Evolutionary conservation across 2,888 invertebrate species (phyloP).

Genomic region (Poecilobothrus nobilitatus): DNA sequence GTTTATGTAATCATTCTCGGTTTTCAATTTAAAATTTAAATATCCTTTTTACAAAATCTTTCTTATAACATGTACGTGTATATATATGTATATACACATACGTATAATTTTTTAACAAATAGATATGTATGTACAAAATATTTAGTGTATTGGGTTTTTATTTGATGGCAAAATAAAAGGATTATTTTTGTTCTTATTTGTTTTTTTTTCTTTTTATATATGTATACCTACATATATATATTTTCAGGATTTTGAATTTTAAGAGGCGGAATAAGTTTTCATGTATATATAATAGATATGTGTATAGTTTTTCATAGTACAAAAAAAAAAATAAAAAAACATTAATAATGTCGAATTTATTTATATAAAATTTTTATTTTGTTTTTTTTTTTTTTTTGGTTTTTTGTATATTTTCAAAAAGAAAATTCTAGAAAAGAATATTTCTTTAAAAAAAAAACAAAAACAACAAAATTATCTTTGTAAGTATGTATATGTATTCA

Average conservation of each 20-base stretch:
- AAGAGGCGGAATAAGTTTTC: not conserved
- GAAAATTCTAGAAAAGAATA: not conserved
- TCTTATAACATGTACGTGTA: not conserved
- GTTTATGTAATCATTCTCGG: too few species aligned
- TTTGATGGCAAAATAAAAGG: conserved; percentile 3
- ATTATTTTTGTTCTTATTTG: not conserved
- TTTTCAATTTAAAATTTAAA: too few species aligned
- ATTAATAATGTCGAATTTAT: too few species aligned
- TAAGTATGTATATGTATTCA: not conserved
- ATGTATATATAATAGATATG: not conserved
- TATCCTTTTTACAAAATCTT: too few species aligned
- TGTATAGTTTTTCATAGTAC: not conserved
- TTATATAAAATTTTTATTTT: too few species aligned
- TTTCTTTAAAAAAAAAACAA: not conserved
- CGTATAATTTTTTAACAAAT: not conserved
- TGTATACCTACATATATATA: too few species aligned
- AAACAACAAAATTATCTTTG: not conserved
- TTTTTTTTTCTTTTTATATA: too few species aligned
- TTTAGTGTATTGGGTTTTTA: not conserved
- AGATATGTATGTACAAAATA: not conserved
- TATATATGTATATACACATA: not conserved
- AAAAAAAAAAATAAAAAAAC: too few species aligned
- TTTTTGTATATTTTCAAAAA: not conserved
- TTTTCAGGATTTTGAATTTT: not conserved
- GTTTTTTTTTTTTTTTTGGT: too few species aligned